Evolutionary conservation across 2,113 vertebrate species (phyloP).

Genomic region (Sinocyclocheilus rhinocerous): DNA sequence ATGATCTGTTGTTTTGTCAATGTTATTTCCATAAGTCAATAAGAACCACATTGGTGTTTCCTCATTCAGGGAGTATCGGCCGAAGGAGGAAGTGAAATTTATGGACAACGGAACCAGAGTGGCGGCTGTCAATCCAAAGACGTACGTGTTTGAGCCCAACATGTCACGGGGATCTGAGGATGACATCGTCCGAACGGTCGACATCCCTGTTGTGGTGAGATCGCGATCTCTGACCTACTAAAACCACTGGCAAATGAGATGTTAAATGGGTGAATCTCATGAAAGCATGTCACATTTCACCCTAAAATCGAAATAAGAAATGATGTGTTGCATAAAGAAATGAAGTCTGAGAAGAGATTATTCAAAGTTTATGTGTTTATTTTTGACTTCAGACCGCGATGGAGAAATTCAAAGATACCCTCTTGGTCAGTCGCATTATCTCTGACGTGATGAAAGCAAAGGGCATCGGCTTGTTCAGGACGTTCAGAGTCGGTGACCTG

Average conservation of each 20-base stretch:
- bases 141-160: constrained; percentile 84
- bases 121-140: constrained; percentile 85
- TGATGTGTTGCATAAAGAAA: neutral
- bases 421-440: fast-evolving
- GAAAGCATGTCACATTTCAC: neutral
- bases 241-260: neutral
- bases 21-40: neutral
- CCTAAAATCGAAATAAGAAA: neutral
- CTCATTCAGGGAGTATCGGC: constrained; percentile 84
- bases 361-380: neutral
- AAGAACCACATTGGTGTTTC: neutral
- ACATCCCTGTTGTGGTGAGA: constrained; percentile 92
- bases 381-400: constrained; percentile 78
- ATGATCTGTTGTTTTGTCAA: neutral
- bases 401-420: constrained; percentile 64
- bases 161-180: constrained; percentile 86
- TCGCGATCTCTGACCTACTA: neutral
- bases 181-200: constrained; percentile 88
- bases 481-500: constrained; percentile 78
- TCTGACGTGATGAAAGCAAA: constrained; percentile 68
- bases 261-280: neutral
- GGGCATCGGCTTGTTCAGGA: constrained; percentile 78
- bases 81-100: constrained; percentile 84
- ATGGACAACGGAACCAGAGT: constrained; percentile 88
- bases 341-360: neutral